Percentiles rank a stretch among this genome's conserved stretches.
Conservation (phyloP, 2,113 vertebrate species). For the Tautogolabrus adspersus region DNA sequence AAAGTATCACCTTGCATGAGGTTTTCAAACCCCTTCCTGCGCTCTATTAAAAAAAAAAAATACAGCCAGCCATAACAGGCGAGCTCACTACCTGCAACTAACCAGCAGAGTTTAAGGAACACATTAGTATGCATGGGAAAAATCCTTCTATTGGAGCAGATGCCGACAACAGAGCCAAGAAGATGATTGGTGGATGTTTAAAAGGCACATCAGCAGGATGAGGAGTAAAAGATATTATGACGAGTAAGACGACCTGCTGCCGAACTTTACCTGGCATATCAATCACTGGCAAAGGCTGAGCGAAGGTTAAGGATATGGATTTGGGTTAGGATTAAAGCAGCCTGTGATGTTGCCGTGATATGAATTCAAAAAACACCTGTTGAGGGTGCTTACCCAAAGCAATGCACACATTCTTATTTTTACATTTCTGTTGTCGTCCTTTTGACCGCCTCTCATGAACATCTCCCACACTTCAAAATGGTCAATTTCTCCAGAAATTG, state of each 20-base stretch:
- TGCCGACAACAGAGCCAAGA: conserved; percentile 30
- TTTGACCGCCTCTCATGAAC: neutral
- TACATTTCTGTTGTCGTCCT: neutral
- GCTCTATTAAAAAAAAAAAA: conserved; percentile 13
- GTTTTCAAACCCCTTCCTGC: conserved; percentile 40
- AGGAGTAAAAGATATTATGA: conserved; percentile 10
- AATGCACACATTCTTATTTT: neutral
- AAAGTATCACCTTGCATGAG: conserved; percentile 11
- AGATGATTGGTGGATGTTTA: conserved; percentile 55
- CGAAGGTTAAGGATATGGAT: conserved; percentile 32
- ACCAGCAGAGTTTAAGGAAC: conserved; percentile 42
- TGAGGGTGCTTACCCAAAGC: no score
- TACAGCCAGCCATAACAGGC: conserved; percentile 20
- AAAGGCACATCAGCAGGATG: conserved; percentile 37
- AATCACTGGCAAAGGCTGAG: conserved; percentile 21
- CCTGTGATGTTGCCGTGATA: neutral
- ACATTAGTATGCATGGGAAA: conserved; percentile 57
- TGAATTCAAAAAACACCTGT: conserved; percentile 19
- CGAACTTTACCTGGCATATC: conserved; percentile 32
- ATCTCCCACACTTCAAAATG: neutral
- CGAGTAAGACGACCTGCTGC: conserved; percentile 33
- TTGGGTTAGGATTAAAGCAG: conserved; percentile 43
- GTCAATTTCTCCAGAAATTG: no score
- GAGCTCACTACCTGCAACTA: conserved; percentile 44
- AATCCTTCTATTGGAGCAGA: conserved; percentile 29